These are phyloP conservation scores for Frieseomelitta varia DNA, from an alignment of 1,140 invertebrate genomes.

Conservation along the genomic window DNA sequence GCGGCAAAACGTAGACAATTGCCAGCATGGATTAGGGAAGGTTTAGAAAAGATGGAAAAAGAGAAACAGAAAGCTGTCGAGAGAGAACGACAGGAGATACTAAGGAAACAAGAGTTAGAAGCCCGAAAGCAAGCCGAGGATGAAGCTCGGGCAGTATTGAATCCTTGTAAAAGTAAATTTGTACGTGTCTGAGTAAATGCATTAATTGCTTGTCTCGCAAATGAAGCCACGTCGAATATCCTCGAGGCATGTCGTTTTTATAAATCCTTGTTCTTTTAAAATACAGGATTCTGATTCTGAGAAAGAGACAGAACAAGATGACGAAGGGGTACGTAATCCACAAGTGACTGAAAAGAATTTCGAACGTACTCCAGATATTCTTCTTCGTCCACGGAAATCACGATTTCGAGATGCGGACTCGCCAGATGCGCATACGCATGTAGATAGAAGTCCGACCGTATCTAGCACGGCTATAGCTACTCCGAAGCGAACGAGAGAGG, in stretches of 20 bases:
- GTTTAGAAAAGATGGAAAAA: slow-evolving; percentile 98
- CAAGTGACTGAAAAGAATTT: slow-evolving; percentile 68
- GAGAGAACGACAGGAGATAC: slow-evolving; percentile 86
- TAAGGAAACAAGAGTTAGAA: slow-evolving; percentile 84
- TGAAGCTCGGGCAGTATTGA: slow-evolving; percentile 82
- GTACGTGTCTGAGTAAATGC: slow-evolving; percentile 82
- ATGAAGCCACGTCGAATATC: background rate
- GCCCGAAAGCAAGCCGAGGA: slow-evolving; percentile 86
- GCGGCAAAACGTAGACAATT: slow-evolving; percentile 94
- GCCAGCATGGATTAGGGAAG: slow-evolving; percentile 97
- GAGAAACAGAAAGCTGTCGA: slow-evolving; percentile 96
- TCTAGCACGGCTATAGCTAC: slow-evolving; percentile 47
- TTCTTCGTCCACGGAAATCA: slow-evolving; percentile 76
- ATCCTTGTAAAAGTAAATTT: slow-evolving; percentile 92
- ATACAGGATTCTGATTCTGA: slow-evolving; percentile 83
- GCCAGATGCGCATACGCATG: slow-evolving; percentile 66
- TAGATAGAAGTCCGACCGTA: slow-evolving; percentile 70
- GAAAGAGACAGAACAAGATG: slow-evolving; percentile 81
- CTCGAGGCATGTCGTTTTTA: background rate
- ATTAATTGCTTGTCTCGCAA: background rate
- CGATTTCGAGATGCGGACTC: slow-evolving; percentile 79
- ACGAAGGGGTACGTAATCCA: slow-evolving; percentile 64
- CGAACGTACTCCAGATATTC: slow-evolving; percentile 77
- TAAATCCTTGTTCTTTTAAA: background rate
- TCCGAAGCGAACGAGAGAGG: slow-evolving; percentile 79